Evolutionary conservation across 2,113 vertebrate genomes (phyloP).

Genomic region (Casuarius casuarius): DNA sequence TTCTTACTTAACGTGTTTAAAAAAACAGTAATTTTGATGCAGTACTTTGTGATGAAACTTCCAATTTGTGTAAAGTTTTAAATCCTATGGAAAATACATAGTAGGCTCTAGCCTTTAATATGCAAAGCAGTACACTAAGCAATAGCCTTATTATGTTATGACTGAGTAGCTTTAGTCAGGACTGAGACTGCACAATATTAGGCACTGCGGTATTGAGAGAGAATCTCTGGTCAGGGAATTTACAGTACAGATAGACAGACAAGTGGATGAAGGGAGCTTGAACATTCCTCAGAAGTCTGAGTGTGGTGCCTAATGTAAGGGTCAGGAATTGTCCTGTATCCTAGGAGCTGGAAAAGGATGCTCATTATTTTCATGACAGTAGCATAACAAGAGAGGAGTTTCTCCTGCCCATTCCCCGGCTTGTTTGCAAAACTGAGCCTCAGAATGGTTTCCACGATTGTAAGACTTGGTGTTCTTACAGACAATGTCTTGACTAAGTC

Average conservation of each 20-base stretch:
- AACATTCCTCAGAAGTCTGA: neutral
- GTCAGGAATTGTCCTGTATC: neutral
- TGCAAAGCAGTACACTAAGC: neutral
- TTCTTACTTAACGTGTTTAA: neutral
- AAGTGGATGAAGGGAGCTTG: neutral
- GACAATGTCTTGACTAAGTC: neutral
- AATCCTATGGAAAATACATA: neutral
- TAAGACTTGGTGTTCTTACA: neutral
- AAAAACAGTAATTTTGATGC: neutral
- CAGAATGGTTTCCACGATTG: neutral
- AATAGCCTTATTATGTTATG: neutral
- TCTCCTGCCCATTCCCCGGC: neutral
- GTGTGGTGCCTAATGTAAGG: neutral
- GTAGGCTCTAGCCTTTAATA: neutral
- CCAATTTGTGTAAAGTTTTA: neutral
- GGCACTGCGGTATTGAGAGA: neutral
- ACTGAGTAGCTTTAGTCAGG: neutral
- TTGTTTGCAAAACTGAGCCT: neutral
- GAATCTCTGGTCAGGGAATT: neutral
- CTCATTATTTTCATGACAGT: neutral
- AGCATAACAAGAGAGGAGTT: neutral
- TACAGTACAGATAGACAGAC: neutral
- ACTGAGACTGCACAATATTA: neutral
- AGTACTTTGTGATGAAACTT: neutral
- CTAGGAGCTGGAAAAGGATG: neutral